These are phyloP conservation scores for Tridacna crocea DNA, from an alignment of 2,888 invertebrate species.

Conservation along the genomic window DNA sequence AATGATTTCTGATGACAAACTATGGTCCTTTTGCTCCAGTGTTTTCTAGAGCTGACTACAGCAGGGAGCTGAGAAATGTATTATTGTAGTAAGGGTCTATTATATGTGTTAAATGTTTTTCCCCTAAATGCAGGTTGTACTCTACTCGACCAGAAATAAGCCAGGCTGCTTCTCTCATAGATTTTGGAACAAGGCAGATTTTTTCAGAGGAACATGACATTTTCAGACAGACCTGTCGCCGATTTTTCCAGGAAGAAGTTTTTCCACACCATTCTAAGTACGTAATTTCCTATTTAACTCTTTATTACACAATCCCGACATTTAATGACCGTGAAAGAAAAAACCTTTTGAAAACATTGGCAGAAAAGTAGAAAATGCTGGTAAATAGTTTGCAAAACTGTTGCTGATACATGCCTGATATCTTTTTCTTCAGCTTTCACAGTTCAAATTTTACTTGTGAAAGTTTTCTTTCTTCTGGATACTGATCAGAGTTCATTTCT, in stretches of 20 bases:
- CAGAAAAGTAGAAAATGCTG: not conserved
- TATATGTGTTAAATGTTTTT: no score
- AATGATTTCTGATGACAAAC: no score
- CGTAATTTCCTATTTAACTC: constrained; percentile 2
- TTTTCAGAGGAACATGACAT: constrained; percentile 84
- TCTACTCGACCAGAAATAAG: constrained; percentile 71
- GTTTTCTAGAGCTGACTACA: no score
- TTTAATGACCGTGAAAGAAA: not conserved
- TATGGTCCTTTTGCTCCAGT: no score
- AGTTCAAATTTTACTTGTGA: no score
- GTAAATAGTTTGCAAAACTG: no score
- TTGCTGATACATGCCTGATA: no score
- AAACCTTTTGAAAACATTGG: not conserved
- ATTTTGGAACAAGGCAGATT: constrained; percentile 83
- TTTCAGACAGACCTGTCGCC: constrained; percentile 82
- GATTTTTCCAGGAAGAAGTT: constrained; percentile 84
- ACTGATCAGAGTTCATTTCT: no score
- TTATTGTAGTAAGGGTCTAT: no score
- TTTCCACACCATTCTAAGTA: constrained; percentile 78
- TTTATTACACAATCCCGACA: not conserved
- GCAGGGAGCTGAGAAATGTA: no score
- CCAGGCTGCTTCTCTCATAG: constrained; percentile 80
- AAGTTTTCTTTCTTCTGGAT: no score
- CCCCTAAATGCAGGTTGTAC: constrained; percentile 19
- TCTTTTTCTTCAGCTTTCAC: no score